Percentiles rank a stretch among this genome's conserved stretches.
phyloP scores from a whole-genome alignment of 2,113 vertebrate species.

The Epinephelus fuscoguttatus region DNA sequence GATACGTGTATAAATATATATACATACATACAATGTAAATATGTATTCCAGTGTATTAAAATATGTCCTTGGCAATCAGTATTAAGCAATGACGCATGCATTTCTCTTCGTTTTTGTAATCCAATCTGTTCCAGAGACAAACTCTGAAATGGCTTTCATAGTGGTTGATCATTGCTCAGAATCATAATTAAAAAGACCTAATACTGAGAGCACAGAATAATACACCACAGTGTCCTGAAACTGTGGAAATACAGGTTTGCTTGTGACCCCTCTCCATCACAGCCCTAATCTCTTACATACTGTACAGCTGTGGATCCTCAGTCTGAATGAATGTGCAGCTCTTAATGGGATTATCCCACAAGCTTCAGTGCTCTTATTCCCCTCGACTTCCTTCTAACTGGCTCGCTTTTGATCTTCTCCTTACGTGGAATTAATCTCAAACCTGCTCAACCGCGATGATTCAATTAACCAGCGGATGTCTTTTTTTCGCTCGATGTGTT shows the following conservation, averaged over 20 bases:
- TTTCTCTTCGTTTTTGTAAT: slow-evolving; percentile 63
- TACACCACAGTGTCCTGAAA: slow-evolving; percentile 6
- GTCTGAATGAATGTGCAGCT: slow-evolving; percentile 69
- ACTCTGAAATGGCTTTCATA: slow-evolving; percentile 56
- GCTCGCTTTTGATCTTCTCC: slow-evolving; percentile 77
- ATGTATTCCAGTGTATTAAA: slow-evolving; percentile 48
- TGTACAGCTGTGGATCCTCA: slow-evolving; percentile 54
- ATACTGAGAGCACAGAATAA: slow-evolving; percentile 18
- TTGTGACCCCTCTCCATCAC: slow-evolving; percentile 45
- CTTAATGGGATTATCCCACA: slow-evolving; percentile 83
- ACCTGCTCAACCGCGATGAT: slow-evolving; percentile 79
- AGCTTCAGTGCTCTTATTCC: slow-evolving; percentile 77
- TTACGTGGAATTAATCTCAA: slow-evolving; percentile 80
- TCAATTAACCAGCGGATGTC: slow-evolving; percentile 81
- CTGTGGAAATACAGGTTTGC: slow-evolving; percentile 21
- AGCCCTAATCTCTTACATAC: slow-evolving; percentile 34
- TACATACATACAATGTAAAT: background rate
- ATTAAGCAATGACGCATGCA: slow-evolving; percentile 57
- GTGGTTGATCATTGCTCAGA: slow-evolving; percentile 38
- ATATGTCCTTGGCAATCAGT: slow-evolving; percentile 54
- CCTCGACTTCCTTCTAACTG: slow-evolving; percentile 65
- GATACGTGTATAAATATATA: background rate
- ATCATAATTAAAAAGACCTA: slow-evolving; percentile 37
- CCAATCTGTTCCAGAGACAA: slow-evolving; percentile 70
- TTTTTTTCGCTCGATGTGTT: slow-evolving; percentile 71